Base-by-base conservation (phyloP, 2,113 vertebrate species). In the Benitochromis conjunctus region DNA sequence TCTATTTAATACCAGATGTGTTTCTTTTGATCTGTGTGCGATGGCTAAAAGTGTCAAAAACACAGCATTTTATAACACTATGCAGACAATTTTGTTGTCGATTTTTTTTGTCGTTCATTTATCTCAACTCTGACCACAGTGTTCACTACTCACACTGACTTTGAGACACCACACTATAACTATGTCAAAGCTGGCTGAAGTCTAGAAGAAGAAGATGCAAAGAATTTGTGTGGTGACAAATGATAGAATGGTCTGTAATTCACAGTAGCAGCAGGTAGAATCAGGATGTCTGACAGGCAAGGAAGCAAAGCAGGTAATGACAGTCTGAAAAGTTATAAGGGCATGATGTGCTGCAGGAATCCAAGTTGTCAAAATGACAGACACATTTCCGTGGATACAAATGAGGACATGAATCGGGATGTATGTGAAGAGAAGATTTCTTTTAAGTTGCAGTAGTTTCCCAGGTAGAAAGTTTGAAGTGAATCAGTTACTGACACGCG, bases 341-440 rank as follows among this genome's bases (percentile, higher is more conserved):
- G 62, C 84, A 56, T 16, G 79, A 86, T 86, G 87, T 86, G 82
- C 88, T 29, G 56, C 41, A 29, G 77, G 21, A 69, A 82, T 60
- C 84, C 53, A 9, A 83, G 66, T 18, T 89, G 84, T 86, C 88
- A 93, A 80, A 89, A 79, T 90, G 91, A 92, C 76, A 85, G 86
- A 85, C 62, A 64, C 2, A 66, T 34, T 82, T 90, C 54, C 43
- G 21, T 21, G 12, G 38, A 19, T 57, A 24, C 12, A 54, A 79
- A 87, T 86, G 76, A 64, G 53, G 85, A 76, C 19, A 64, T 41
- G 31, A 82, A 53, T 24, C 26, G 21, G 62, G 41, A 14, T 48
- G 8, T 78, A 6, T 21, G 79, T 21, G 57, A 60, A 14, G 9
- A 57, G 34, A 79, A 43, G 4, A 5, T 9, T 62, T 16, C 19